phyloP scores from a whole-genome alignment of 2,888 invertebrate species.

The Drosophila cyrtoloma region DNA sequence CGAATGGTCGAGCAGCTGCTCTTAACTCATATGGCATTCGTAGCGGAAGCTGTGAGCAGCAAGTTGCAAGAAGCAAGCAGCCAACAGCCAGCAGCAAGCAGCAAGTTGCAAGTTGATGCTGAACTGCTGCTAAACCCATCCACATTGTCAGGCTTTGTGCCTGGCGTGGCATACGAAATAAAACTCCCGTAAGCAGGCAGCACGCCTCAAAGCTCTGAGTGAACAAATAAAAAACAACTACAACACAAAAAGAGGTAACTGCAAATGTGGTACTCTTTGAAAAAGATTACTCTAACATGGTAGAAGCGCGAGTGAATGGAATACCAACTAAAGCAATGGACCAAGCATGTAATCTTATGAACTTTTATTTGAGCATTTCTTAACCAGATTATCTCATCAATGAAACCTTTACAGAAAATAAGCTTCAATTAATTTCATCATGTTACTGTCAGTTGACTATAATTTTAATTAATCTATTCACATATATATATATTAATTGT shows the following conservation, averaged over 20 bases:
- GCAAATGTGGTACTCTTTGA: slow-evolving; percentile 31
- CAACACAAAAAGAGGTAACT: slow-evolving; percentile 10
- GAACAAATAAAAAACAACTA: slow-evolving; percentile 40
- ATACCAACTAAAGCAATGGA: background rate
- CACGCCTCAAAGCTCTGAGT: slow-evolving; percentile 58
- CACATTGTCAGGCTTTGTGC: slow-evolving; percentile 74
- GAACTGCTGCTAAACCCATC: slow-evolving; percentile 32
- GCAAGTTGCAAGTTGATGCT: slow-evolving; percentile 9
- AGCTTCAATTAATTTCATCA: background rate
- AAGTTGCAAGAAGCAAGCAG: slow-evolving; percentile 6
- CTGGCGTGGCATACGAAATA: slow-evolving; percentile 75
- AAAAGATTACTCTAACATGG: background rate
- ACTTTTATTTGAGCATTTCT: background rate
- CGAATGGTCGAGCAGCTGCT: slow-evolving; percentile 51
- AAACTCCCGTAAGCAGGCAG: slow-evolving; percentile 78
- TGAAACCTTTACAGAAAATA: background rate
- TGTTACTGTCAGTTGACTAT: background rate
- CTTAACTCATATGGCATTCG: slow-evolving; percentile 68
- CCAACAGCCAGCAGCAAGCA: slow-evolving; percentile 6
- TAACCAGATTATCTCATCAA: background rate
- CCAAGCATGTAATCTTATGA: background rate
- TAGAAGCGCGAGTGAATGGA: background rate
- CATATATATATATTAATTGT: background rate
- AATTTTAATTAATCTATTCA: background rate
- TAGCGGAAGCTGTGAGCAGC: slow-evolving; percentile 7